Evolutionary conservation across 2,888 invertebrate genomes (phyloP).

Genomic region (Priocnemis perturbator): DNA sequence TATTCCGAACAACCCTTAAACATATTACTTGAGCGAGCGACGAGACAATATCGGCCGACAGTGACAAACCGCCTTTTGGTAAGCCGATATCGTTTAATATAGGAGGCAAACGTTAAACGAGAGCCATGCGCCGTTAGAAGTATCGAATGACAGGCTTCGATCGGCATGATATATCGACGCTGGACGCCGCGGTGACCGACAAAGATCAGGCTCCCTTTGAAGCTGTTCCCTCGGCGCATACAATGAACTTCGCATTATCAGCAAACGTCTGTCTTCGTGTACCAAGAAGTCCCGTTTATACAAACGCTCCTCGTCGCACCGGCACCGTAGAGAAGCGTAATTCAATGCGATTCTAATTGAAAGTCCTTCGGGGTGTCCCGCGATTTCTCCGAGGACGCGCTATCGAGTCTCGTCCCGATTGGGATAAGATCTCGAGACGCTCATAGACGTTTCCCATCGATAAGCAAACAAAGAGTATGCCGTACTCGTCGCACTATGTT

Average conservation of each 20-base stretch:
- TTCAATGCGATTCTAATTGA: constrained; percentile 56
- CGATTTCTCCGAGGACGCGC: constrained; percentile 28
- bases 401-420: constrained; percentile 16
- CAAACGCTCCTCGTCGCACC: constrained; percentile 13
- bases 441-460: constrained; percentile 26
- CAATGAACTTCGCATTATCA: constrained; percentile 30
- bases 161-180: not conserved
- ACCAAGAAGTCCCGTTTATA: constrained; percentile 27
- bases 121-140: too few species aligned
- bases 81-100: too few species aligned
- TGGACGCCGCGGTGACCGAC: not conserved
- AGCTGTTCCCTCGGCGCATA: constrained; percentile 32
- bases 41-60: too few species aligned
- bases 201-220: constrained; percentile 33
- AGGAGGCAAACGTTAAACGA: too few species aligned
- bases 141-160: not conserved
- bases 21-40: too few species aligned
- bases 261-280: constrained; percentile 13
- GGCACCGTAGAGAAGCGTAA: constrained; percentile 26
- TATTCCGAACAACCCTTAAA: too few species aligned
- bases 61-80: too few species aligned
- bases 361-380: constrained; percentile 34
- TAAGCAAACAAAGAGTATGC: constrained; percentile 28
- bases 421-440: constrained; percentile 30
- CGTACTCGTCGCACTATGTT: not conserved